A percentile compares a stretch with the other conserved stretches of the same genome.
Evolutionary conservation across 2,113 vertebrate species (phyloP).

Genomic region (Antechinus flavipes): DNA sequence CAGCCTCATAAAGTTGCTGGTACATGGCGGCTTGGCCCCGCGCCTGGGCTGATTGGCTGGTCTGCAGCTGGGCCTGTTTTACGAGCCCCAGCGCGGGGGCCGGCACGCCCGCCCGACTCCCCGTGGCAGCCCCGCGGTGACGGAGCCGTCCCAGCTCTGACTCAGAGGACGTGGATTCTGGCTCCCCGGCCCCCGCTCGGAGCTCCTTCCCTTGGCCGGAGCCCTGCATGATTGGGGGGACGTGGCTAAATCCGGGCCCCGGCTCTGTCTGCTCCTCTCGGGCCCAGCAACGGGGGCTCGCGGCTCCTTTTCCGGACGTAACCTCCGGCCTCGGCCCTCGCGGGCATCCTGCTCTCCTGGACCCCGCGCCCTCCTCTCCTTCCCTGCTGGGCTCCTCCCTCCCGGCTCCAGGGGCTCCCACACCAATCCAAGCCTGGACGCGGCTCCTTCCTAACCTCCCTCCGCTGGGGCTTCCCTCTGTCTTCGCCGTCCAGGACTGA

Average conservation of each 20-base stretch:
- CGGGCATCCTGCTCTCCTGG: neutral
- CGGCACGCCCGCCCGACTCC: neutral
- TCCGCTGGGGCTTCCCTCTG: neutral
- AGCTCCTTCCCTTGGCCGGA: neutral
- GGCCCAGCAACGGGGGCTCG: neutral
- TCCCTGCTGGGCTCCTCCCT: neutral
- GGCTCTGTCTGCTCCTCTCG: neutral
- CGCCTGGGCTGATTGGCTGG: neutral
- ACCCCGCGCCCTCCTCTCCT: neutral
- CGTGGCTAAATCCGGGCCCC: fast-evolving
- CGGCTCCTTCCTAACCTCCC: neutral
- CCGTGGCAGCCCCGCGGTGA: neutral
- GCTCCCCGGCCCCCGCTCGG: neutral
- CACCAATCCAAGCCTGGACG: neutral
- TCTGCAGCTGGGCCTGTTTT: neutral
- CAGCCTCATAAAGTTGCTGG: neutral
- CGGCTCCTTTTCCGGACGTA: neutral
- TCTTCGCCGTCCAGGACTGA: neutral
- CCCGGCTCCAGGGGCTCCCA: neutral
- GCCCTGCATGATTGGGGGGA: neutral
- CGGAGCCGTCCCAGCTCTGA: neutral
- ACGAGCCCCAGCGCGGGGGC: neutral
- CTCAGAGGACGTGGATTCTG: neutral
- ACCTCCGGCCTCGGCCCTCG: neutral
- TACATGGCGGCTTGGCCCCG: neutral